Evolutionary conservation across 1,140 invertebrate species (phyloP), one percentile per base, ranked within the genome.

Genomic region (Hyposmocoma kahamanoa): DNA sequence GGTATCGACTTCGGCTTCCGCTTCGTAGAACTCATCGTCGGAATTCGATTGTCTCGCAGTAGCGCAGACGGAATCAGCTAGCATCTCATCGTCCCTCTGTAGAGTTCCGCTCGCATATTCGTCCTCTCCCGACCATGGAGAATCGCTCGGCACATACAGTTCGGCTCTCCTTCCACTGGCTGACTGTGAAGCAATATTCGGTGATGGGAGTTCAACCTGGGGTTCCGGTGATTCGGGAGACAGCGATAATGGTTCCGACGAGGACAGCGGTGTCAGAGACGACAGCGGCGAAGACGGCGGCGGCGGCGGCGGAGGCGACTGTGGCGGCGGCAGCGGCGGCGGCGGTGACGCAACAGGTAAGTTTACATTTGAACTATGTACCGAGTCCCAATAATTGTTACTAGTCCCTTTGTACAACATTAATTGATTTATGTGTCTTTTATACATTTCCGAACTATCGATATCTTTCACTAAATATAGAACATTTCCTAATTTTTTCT

Each of bases 371-470:
- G 32, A 34, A 13, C 4, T 34, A 3, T 15, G 13, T n/a, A 34
- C 15, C 3, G 9, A 21, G 5, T 21, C 19, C 20, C 9, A 9
- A 21, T 9, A 11, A 15, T 41, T 20, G 2, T 41, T 22, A 13
- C 5, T 9, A 10, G 38, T 44, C 15, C 28, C 44, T 11, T 34
- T 46, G 20, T 46, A 32, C 15, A 1, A 11, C 21, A 46, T 20
- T 11, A 47, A 26, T 39, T 47, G 46, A 21, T 47, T 47, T 34
- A 22, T 13, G 24, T 46, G 44, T 46, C 17, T 46, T 22, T 36
- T 46, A 6, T 36, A n/a, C 2, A 10, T 3, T 21, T 8, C 10
- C 13, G 9, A 11, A 2, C 20, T 36, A 8, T 5, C n/a, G 13
- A 11, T 26, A 18, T 39, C 34, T 39, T 47, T 36, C 9, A 47